Evolutionary conservation across 2,888 invertebrate species (phyloP).

Genomic region (Catocala sponsa): DNA sequence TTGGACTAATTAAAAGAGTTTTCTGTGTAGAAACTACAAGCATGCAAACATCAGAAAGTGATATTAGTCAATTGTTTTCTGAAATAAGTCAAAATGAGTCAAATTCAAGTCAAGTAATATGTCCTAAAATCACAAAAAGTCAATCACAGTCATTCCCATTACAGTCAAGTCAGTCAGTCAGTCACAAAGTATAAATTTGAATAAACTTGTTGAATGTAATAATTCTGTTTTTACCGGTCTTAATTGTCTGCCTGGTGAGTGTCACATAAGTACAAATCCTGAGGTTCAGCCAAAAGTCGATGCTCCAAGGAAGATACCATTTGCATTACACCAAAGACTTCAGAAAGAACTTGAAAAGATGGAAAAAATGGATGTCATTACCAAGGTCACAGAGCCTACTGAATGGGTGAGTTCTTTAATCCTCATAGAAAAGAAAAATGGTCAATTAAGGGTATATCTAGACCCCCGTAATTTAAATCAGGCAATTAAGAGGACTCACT

Average conservation of each 20-base stretch:
- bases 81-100: too few relatives aligned
- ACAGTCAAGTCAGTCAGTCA: constrained; percentile 21
- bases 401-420: too few relatives aligned
- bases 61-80: too few relatives aligned
- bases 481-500: constrained; percentile 38
- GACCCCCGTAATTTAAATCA: constrained; percentile 44
- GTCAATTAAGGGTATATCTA: constrained; percentile 38
- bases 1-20: too few relatives aligned
- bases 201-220: constrained; percentile 29
- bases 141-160: neutral
- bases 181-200: constrained; percentile 28
- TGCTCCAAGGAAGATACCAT: constrained; percentile 16
- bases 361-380: constrained; percentile 34
- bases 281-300: constrained; percentile 7
- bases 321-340: constrained; percentile 10
- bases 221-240: constrained; percentile 35
- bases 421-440: constrained; percentile 30
- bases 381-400: too few relatives aligned
- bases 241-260: constrained; percentile 38
- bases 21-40: too few relatives aligned
- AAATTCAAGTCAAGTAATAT: too few relatives aligned
- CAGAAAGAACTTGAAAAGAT: constrained; percentile 9
- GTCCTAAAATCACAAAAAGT: constrained; percentile 1
- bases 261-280: constrained; percentile 18
- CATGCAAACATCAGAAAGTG: too few relatives aligned